Conservation (phyloP, 2,888 invertebrate genomes). For the Caradrina kadenii region DNA sequence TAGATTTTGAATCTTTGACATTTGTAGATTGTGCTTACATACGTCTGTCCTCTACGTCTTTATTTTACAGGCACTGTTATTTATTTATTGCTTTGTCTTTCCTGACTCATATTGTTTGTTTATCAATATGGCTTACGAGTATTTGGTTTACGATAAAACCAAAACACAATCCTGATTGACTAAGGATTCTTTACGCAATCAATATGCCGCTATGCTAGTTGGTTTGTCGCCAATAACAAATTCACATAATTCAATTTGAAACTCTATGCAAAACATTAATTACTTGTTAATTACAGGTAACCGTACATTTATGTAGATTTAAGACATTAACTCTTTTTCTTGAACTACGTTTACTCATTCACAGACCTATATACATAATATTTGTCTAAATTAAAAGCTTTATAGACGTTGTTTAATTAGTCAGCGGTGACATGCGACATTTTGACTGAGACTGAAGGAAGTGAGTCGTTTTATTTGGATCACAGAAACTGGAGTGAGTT, state of each 20-base stretch:
- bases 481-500: slow-evolving; percentile 67
- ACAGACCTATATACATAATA: slow-evolving; percentile 50
- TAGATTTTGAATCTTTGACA: slow-evolving; percentile 81
- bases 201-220: slow-evolving; percentile 12
- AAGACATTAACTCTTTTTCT: slow-evolving; percentile 45
- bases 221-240: slow-evolving; percentile 9
- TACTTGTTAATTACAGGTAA: slow-evolving; percentile 37
- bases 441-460: slow-evolving; percentile 58
- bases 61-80: slow-evolving; percentile 61
- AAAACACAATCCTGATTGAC: background rate
- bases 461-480: slow-evolving; percentile 67
- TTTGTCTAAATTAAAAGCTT: slow-evolving; percentile 47
- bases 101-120: slow-evolving; percentile 43
- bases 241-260: slow-evolving; percentile 21
- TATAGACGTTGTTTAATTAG: slow-evolving; percentile 53
- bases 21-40: slow-evolving; percentile 71
- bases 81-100: slow-evolving; percentile 60
- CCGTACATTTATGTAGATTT: slow-evolving; percentile 49
- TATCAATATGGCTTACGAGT: slow-evolving; percentile 18
- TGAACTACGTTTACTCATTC: slow-evolving; percentile 38
- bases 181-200: background rate
- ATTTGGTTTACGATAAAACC: slow-evolving; percentile 1
- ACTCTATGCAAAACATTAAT: slow-evolving; percentile 43
- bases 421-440: slow-evolving; percentile 46
- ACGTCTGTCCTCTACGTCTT: slow-evolving; percentile 61